Conservation (phyloP, 2,797 vertebrate species). For the Melanotaenia pygmaea region DNA sequence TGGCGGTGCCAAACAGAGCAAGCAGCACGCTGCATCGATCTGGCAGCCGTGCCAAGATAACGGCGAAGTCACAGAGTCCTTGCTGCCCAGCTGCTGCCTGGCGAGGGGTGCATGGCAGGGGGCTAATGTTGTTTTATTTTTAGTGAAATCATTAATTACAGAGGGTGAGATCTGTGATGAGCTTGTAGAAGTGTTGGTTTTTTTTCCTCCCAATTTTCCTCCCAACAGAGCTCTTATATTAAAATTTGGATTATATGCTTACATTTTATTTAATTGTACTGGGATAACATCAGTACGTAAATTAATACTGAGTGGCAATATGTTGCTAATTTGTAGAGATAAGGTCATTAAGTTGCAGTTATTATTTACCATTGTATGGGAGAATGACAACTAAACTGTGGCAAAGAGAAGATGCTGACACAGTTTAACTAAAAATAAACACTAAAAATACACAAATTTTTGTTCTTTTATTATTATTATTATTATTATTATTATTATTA, state of each 20-base stretch:
- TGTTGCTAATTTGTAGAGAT: no score
- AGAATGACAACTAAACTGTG: no score
- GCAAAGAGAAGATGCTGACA: no score
- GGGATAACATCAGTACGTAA: neutral
- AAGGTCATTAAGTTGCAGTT: no score
- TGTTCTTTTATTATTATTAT: no score
- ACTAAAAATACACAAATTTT: no score
- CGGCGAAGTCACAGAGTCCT: constrained; percentile 79
- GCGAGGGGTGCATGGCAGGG: constrained; percentile 70
- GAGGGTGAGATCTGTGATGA: constrained; percentile 44
- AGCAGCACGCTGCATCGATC: constrained; percentile 55
- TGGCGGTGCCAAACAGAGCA: constrained; percentile 57
- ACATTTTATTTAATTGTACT: neutral
- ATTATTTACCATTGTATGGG: no score
- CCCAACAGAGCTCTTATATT: neutral
- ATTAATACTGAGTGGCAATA: no score
- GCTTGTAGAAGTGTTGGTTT: constrained; percentile 31
- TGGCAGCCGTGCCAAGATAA: constrained; percentile 75
- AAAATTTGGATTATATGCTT: neutral
- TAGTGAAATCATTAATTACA: constrained; percentile 81
- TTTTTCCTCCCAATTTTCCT: constrained; percentile 10
- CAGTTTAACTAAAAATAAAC: no score
- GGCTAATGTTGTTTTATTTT: constrained; percentile 86
- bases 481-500: no score
- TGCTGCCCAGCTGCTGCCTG: constrained; percentile 80